Evolutionary conservation across 2,113 vertebrate genomes (phyloP).

Genomic region (Tragelaphus imberbis): DNA sequence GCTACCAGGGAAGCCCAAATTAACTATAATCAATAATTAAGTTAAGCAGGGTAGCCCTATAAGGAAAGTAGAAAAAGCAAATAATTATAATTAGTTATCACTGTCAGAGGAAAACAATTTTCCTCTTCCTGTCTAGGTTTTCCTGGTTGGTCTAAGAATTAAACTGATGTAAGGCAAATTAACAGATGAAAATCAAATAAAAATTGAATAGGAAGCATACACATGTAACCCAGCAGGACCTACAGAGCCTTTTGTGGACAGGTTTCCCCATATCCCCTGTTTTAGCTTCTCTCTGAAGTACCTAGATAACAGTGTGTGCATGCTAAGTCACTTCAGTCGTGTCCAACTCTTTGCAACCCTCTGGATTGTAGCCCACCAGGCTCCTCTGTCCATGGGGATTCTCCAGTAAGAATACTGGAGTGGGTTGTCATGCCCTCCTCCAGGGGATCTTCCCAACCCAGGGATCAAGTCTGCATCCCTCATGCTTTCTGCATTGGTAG

Average conservation of each 20-base stretch:
- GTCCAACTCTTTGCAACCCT: background rate
- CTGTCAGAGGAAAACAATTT: background rate
- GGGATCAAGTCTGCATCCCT: background rate
- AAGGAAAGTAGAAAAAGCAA: background rate
- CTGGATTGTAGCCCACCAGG: background rate
- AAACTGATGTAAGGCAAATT: background rate
- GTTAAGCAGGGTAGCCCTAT: background rate
- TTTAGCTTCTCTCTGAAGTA: background rate
- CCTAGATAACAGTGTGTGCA: accelerated
- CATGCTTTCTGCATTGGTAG: background rate
- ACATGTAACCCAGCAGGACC: background rate
- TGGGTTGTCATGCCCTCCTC: background rate
- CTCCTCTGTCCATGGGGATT: background rate
- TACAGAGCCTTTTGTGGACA: background rate
- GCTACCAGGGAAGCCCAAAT: background rate
- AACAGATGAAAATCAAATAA: background rate
- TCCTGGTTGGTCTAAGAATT: background rate
- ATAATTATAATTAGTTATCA: background rate
- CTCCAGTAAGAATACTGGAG: background rate
- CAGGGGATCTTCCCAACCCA: background rate
- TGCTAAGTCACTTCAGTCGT: background rate
- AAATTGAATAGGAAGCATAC: background rate
- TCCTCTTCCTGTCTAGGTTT: background rate
- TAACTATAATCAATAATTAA: background rate
- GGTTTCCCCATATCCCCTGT: background rate